A percentile compares a stretch with the other conserved stretches of the same genome.
phyloP scores from a whole-genome alignment of 1,140 invertebrate genomes.

The Marisa cornuarietis region DNA sequence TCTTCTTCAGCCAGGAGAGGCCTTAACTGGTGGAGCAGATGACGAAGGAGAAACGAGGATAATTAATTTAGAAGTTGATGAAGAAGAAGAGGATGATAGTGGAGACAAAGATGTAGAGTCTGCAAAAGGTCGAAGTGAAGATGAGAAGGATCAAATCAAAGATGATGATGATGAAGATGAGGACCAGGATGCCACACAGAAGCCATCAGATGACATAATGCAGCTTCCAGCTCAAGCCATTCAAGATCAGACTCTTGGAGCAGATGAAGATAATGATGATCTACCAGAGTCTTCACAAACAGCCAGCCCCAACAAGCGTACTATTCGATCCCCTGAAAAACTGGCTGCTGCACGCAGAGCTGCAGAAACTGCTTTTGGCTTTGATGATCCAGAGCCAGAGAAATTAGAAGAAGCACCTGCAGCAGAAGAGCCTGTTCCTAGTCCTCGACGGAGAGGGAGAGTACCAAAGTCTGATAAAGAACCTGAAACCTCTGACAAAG shows the following conservation, averaged over 20 bases:
- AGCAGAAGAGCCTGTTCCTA: constrained; percentile 7
- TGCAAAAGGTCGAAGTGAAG: constrained; percentile 15
- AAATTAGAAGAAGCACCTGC: constrained; percentile 8
- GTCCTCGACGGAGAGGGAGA: constrained; percentile 5
- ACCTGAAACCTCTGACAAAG: constrained; percentile 10
- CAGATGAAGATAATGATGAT: constrained; percentile 31
- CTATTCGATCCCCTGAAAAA: constrained; percentile 33
- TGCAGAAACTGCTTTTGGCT: constrained; percentile 34
- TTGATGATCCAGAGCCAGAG: constrained; percentile 31
- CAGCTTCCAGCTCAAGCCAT: constrained; percentile 29
- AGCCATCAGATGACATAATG: constrained; percentile 25
- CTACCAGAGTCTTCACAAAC: constrained; percentile 1
- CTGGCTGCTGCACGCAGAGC: constrained; percentile 32
- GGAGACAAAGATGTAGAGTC: constrained; percentile 19
- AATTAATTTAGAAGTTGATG: constrained; percentile 37
- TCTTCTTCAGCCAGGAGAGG: constrained; percentile 21
- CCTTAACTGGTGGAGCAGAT: constrained; percentile 5
- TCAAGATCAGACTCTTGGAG: constrained; percentile 23
- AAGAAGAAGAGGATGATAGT: constrained; percentile 30
- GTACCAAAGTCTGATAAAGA: constrained; percentile 9
- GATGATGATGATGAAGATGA: constrained; percentile 14
- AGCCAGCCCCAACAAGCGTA: constrained; percentile 20
- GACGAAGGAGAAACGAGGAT: constrained; percentile 37
- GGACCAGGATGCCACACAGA: constrained; percentile 4
- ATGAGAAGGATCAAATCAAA: constrained; percentile 21